Conservation (phyloP, 2,113 vertebrate species). For the Chaenocephalus aceratus region DNA sequence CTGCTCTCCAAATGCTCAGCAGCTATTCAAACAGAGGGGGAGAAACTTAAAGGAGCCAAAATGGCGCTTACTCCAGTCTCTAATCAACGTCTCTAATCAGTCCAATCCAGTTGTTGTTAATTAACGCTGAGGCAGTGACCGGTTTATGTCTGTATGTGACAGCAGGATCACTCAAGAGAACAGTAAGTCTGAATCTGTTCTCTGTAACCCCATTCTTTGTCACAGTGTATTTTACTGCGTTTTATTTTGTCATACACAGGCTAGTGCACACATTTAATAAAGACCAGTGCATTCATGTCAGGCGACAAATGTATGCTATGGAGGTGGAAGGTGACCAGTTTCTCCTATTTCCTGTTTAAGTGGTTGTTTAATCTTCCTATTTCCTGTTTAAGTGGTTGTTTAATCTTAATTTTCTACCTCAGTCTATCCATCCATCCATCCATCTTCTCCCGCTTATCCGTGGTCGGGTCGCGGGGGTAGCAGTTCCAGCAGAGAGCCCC, state of each 20-base stretch:
- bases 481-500: too few relatives aligned
- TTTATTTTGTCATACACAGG: background rate
- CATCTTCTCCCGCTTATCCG: too few relatives aligned
- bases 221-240: background rate
- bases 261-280: background rate
- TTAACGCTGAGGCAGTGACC: background rate
- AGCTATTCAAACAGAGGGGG: background rate
- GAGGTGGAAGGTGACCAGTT: background rate
- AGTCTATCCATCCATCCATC: too few relatives aligned
- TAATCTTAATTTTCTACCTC: background rate
- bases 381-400: background rate
- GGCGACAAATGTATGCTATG: too few relatives aligned
- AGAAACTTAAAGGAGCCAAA: background rate
- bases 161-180: background rate
- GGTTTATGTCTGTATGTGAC: background rate
- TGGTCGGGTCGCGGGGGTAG: too few relatives aligned
- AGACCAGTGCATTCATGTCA: background rate
- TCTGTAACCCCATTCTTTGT: background rate
- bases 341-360: too few relatives aligned
- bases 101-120: conserved; percentile 33
- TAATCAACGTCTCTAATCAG: conserved; percentile 5
- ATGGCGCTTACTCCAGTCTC: background rate
- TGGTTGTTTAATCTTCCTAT: background rate
- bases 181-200: conserved; percentile 20
- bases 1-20: background rate